phyloP scores from a whole-genome alignment of 2,113 vertebrate genomes.

The Isurus oxyrinchus region DNA sequence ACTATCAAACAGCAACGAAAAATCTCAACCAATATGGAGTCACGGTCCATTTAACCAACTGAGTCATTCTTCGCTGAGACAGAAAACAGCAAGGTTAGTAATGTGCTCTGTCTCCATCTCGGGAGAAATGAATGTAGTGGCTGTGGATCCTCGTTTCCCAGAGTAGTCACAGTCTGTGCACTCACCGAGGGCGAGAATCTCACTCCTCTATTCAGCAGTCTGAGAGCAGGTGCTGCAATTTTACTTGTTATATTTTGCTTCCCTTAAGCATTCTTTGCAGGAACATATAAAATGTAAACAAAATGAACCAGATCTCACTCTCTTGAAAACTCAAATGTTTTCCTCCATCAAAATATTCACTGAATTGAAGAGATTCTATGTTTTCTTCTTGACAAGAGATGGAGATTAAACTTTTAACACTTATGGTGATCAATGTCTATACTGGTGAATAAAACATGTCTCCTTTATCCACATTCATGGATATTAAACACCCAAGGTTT shows the following conservation, averaged over 20 bases:
- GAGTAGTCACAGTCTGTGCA: background rate
- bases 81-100: constrained; percentile 35
- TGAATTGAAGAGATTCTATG: background rate
- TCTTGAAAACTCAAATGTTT: background rate
- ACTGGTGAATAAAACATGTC: background rate
- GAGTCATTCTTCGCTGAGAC: constrained; percentile 44
- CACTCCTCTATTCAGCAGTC: background rate
- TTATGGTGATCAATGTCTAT: background rate
- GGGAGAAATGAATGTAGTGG: background rate
- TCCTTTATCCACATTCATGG: background rate
- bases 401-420: background rate
- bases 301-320: background rate
- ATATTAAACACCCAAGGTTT: background rate
- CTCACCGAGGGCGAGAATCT: background rate
- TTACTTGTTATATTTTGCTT: background rate
- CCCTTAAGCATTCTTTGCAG: background rate
- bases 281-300: background rate
- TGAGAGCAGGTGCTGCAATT: background rate
- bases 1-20: constrained; percentile 8
- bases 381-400: background rate
- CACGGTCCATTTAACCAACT: constrained; percentile 46
- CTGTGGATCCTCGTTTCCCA: background rate
- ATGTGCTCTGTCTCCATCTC: background rate
- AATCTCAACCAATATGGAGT: constrained; percentile 34
- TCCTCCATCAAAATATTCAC: background rate